Evolutionary conservation across 2,888 invertebrate species (phyloP).

Genomic region (Sarcophaga caerulescens): DNA sequence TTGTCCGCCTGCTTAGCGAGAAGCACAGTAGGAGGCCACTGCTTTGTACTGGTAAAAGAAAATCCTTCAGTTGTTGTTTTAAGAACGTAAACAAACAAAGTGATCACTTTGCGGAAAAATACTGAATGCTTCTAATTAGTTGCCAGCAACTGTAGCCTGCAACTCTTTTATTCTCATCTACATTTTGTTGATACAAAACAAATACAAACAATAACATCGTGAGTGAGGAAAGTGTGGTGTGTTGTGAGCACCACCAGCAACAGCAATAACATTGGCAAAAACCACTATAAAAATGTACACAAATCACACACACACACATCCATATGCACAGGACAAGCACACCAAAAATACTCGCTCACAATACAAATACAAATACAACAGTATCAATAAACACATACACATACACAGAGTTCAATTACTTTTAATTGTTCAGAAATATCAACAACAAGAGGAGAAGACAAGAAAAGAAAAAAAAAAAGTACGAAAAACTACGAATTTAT

Average conservation of each 20-base stretch:
- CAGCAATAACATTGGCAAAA: conserved; percentile 22
- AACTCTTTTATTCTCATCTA: no score
- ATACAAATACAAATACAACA: not conserved
- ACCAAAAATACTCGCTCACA: no score
- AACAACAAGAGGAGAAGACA: not conserved
- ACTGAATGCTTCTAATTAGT: no score
- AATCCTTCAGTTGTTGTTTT: no score
- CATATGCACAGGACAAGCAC: no score
- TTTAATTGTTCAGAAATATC: conserved; percentile 36
- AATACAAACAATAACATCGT: not conserved
- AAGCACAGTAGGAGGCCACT: no score
- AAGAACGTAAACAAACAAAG: no score
- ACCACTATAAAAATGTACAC: not conserved
- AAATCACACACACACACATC: not conserved
- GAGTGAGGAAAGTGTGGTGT: not conserved
- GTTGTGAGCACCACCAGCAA: conserved; percentile 14
- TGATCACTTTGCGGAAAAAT: no score
- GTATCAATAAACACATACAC: not conserved
- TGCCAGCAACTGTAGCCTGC: no score
- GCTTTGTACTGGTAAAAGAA: no score
- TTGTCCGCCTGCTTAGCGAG: no score
- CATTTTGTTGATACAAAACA: not conserved
- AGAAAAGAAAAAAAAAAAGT: not conserved
- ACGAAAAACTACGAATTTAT: no score
- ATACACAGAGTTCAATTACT: conserved; percentile 38